phyloP scores from a whole-genome alignment of 2,888 invertebrate species.

The Cotesia congregata region DNA sequence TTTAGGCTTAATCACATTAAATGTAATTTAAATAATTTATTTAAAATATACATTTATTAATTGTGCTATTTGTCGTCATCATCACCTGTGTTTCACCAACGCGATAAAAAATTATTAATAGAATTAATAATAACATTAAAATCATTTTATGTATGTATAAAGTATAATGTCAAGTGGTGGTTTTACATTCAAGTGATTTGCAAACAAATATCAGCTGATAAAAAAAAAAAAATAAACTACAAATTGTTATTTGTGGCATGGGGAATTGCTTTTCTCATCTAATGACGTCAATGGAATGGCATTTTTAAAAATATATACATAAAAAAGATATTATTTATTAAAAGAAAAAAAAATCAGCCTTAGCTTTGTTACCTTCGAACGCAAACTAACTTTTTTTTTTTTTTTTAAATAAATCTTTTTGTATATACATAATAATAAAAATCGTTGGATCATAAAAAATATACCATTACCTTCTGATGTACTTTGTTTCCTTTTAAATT shows the following conservation, averaged over 20 bases:
- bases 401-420: conserved; percentile 9
- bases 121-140: conserved; percentile 19
- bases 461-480: conserved; percentile 3
- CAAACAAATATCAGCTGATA: not conserved
- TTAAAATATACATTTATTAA: conserved; percentile 34
- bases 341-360: conserved; percentile 14
- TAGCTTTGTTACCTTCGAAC: conserved; percentile 14
- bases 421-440: not conserved
- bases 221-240: conserved; percentile 4
- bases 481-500: conserved; percentile 4
- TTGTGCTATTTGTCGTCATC: conserved; percentile 42
- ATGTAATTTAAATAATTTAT: conserved; percentile 27
- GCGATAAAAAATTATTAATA: not conserved
- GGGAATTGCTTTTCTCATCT: conserved; percentile 23
- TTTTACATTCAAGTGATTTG: conserved; percentile 8
- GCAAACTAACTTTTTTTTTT: conserved; percentile 29
- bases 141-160: conserved; percentile 25
- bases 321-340: conserved; percentile 5
- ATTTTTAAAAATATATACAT: not conserved
- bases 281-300: conserved; percentile 17
- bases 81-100: conserved; percentile 38
- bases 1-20: conserved; percentile 9
- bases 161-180: not conserved
- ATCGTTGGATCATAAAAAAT: conserved; percentile 9
- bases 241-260: conserved; percentile 31